These are phyloP conservation scores for Heliconius congener DNA, from an alignment of 1,140 invertebrate species.

Conservation along the genomic window DNA sequence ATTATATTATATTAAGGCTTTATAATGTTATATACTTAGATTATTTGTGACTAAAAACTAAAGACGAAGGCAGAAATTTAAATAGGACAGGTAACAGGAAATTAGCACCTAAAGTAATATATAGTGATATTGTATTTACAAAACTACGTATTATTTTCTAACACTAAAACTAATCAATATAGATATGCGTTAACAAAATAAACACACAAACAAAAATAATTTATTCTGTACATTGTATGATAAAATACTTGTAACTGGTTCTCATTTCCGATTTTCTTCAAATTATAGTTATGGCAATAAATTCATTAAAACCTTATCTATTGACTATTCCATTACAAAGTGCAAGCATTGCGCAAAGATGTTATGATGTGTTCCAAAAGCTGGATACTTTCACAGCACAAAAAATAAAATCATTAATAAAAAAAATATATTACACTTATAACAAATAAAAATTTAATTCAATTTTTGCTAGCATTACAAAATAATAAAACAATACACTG, in stretches of 20 bases:
- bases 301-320: constrained; percentile 52
- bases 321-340: constrained; percentile 43
- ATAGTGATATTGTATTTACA: constrained; percentile 72
- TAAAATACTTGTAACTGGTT: constrained; percentile 59
- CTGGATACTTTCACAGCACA: neutral
- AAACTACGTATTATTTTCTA: constrained; percentile 68
- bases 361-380: constrained; percentile 14
- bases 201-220: constrained; percentile 75
- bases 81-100: constrained; percentile 52
- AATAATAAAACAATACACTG: constrained; percentile 19
- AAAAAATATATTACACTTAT: neutral
- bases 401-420: constrained; percentile 13
- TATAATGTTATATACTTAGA: constrained; percentile 29
- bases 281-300: constrained; percentile 73
- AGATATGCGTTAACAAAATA: constrained; percentile 63
- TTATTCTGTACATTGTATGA: constrained; percentile 74
- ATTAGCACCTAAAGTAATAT: constrained; percentile 77
- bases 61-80: constrained; percentile 45
- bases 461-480: neutral
- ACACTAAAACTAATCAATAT: constrained; percentile 72
- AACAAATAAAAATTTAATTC: constrained; percentile 16
- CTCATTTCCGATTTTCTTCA: constrained; percentile 50
- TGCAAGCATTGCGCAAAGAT: constrained; percentile 33
- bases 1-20: constrained; percentile 17
- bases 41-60: constrained; percentile 62